Evolutionary conservation across 35 echinoderm and acorn worm species (phyloP).

Genomic region (Lytechinus pictus): DNA sequence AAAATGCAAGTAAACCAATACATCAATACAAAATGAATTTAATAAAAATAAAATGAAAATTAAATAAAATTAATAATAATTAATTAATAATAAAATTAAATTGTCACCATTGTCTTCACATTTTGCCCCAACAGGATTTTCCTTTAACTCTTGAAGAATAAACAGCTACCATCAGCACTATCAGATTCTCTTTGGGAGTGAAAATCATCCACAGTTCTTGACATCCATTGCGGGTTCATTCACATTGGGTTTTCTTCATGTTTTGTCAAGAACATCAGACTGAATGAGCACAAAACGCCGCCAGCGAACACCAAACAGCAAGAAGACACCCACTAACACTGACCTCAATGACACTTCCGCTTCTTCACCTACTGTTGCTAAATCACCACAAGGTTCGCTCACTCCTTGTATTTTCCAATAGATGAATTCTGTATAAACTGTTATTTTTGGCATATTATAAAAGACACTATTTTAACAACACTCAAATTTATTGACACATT

Average conservation of each 20-base stretch:
- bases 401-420: no score
- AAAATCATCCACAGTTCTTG: not conserved
- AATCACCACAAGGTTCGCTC: slow-evolving; percentile 40
- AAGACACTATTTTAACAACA: no score
- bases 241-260: not conserved
- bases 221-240: not conserved
- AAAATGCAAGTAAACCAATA: no score
- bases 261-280: not conserved
- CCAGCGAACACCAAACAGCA: slow-evolving; percentile 33
- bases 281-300: slow-evolving; percentile 43
- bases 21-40: no score
- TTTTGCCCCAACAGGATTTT: not conserved
- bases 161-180: not conserved
- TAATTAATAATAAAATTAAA: no score
- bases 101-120: no score
- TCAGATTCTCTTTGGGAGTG: not conserved
- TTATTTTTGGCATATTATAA: no score
- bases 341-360: slow-evolving; percentile 18
- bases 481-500: no score
- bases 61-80: no score
- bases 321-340: not conserved
- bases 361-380: not conserved
- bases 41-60: no score
- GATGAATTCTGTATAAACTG: no score
- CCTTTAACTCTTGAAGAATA: not conserved